Percentiles rank a stretch among this genome's conserved stretches.
Conservation (phyloP, 92 coral and sea anemone genomes). For the Paragorgia papillata region DNA sequence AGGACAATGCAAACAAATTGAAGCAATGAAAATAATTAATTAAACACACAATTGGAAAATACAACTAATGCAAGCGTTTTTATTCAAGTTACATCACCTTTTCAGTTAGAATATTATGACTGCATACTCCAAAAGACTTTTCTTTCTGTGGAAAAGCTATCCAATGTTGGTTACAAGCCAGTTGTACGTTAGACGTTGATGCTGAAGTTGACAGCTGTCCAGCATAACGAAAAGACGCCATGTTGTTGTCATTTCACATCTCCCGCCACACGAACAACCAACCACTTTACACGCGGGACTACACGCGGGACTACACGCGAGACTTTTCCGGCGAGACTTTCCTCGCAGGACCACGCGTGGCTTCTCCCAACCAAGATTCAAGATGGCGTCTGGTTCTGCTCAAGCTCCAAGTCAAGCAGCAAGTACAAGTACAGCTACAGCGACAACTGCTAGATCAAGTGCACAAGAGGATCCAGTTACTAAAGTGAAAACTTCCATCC, state of each 20-base stretch:
- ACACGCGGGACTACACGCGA: not conserved
- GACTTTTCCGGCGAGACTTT: not conserved
- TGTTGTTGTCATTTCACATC: constrained; percentile 9
- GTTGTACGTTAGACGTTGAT: constrained; percentile 13
- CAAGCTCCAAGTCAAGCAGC: constrained; percentile 6
- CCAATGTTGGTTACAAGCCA: constrained; percentile 30
- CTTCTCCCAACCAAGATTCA: not conserved
- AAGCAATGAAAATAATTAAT: too few relatives aligned
- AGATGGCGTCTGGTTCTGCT: constrained; percentile 21
- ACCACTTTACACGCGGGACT: too few relatives aligned
- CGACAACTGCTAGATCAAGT: not conserved
- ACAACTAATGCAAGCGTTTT: too few relatives aligned
- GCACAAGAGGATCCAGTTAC: constrained; percentile 25
- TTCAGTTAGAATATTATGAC: constrained; percentile 1
- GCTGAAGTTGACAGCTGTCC: constrained; percentile 6
- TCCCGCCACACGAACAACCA: constrained; percentile 12
- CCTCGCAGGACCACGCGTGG: too few relatives aligned
- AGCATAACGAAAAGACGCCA: constrained; percentile 32
- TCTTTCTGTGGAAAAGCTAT: constrained; percentile 19
- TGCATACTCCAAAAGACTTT: constrained; percentile 32
- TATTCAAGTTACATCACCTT: too few relatives aligned
- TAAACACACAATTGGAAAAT: too few relatives aligned
- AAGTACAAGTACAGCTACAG: constrained; percentile 1
- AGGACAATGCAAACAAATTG: too few relatives aligned
- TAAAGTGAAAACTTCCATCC: constrained; percentile 20